These are phyloP conservation scores for Pomatorhinus ruficollis DNA, from an alignment of 2,113 vertebrate genomes.

Conservation along the genomic window DNA sequence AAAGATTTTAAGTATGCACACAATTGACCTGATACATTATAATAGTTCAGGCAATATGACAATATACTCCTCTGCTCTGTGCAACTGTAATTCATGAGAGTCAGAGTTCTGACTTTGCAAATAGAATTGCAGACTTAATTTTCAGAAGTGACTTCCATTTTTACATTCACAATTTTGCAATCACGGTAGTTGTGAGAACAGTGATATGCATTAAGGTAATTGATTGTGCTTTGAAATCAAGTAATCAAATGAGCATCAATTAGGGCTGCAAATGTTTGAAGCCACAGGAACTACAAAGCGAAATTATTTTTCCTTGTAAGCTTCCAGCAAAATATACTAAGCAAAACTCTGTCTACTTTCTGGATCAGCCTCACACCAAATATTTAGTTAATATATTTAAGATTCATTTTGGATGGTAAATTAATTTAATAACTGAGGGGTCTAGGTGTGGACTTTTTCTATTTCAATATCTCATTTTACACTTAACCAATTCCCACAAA, in stretches of 20 bases:
- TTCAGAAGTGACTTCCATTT: conserved; percentile 61
- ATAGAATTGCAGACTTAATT: conserved; percentile 27
- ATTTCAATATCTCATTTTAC: neutral
- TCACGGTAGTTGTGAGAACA: conserved; percentile 33
- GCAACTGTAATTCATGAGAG: neutral
- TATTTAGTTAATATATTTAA: neutral
- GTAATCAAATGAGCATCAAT: conserved; percentile 64
- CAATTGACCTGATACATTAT: neutral
- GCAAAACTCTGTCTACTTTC: neutral
- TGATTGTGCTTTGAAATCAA: conserved; percentile 64
- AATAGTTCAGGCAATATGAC: neutral
- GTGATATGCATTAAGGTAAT: conserved; percentile 59
- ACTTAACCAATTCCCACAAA: neutral
- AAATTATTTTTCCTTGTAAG: conserved; percentile 10
- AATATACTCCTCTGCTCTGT: neutral
- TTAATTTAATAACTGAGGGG: neutral
- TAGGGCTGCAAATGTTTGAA: conserved; percentile 44
- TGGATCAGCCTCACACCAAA: neutral
- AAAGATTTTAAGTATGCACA: neutral
- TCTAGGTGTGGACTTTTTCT: neutral
- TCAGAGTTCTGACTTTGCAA: conserved; percentile 44
- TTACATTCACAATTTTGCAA: conserved; percentile 60
- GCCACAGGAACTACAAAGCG: neutral
- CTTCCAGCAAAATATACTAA: neutral
- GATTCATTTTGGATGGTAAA: neutral